A percentile compares a stretch with the other conserved stretches of the same genome.
These are phyloP conservation scores for Sylvilagus floridanus DNA, from an alignment of 2,797 vertebrate genomes.

Conservation along the genomic window DNA sequence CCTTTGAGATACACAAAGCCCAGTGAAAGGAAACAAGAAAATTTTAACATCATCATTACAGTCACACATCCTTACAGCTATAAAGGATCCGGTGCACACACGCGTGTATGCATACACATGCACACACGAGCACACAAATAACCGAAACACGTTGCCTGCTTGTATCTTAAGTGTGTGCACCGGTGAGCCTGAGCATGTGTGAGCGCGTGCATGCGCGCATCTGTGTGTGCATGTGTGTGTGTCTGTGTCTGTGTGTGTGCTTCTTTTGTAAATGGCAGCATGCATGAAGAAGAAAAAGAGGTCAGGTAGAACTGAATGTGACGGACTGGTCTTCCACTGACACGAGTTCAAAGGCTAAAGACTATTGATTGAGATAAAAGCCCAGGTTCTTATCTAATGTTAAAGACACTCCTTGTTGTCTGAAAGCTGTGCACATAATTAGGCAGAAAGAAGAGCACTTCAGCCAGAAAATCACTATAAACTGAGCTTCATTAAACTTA, in stretches of 20 bases:
- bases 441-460: constrained; percentile 87
- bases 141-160: constrained; percentile 80
- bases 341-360: constrained; percentile 92
- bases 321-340: constrained; percentile 88
- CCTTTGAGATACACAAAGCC: constrained; percentile 93
- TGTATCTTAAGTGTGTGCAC: constrained; percentile 69
- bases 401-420: constrained; percentile 91
- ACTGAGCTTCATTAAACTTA: constrained; percentile 87
- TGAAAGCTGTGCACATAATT: constrained; percentile 89
- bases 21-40: constrained; percentile 92
- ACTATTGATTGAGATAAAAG: constrained; percentile 94
- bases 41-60: constrained; percentile 93
- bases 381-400: constrained; percentile 90
- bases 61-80: constrained; percentile 88
- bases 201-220: constrained; percentile 31
- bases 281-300: constrained; percentile 88
- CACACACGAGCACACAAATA: constrained; percentile 70
- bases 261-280: constrained; percentile 87
- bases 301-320: constrained; percentile 89
- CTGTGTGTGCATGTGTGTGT: background rate
- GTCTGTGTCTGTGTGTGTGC: constrained; percentile 76
- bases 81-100: constrained; percentile 84
- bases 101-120: constrained; percentile 43
- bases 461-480: constrained; percentile 87
- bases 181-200: constrained; percentile 68